These are phyloP conservation scores for Brachylomia viminalis DNA, from an alignment of 2,888 invertebrate species.

Conservation along the genomic window DNA sequence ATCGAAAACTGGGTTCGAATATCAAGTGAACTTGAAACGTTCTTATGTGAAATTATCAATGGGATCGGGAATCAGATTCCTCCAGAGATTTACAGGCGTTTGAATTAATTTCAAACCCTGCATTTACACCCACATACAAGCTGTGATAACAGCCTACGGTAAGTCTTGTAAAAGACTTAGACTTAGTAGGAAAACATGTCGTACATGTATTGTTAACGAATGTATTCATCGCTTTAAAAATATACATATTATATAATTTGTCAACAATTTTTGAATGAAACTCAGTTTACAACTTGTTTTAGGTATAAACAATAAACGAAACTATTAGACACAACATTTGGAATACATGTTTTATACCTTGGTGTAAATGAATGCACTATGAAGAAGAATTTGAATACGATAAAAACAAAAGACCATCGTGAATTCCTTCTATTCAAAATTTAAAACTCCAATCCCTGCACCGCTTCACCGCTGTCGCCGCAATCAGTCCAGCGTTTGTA, in stretches of 20 bases:
- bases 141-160: neutral
- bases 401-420: neutral
- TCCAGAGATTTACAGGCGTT: neutral
- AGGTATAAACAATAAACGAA: neutral
- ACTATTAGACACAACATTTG: neutral
- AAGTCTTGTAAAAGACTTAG: neutral
- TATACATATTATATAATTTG: neutral
- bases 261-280: neutral
- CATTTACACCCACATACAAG: neutral
- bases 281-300: neutral
- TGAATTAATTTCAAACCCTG: neutral
- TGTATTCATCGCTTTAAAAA: neutral
- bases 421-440: neutral
- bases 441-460: conserved; percentile 5
- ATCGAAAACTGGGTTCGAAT: neutral
- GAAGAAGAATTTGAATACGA: neutral
- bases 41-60: neutral
- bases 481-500: conserved; percentile 21
- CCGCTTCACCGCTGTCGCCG: conserved; percentile 34
- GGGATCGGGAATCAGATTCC: neutral
- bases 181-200: neutral
- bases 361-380: neutral
- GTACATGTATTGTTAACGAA: neutral
- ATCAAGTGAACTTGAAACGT: neutral
- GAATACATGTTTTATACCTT: no score